Percentiles rank a stretch among this genome's conserved stretches.
Evolutionary conservation across 2,797 vertebrate species (phyloP).

Genomic region (Triplophysa yarkandensis): DNA sequence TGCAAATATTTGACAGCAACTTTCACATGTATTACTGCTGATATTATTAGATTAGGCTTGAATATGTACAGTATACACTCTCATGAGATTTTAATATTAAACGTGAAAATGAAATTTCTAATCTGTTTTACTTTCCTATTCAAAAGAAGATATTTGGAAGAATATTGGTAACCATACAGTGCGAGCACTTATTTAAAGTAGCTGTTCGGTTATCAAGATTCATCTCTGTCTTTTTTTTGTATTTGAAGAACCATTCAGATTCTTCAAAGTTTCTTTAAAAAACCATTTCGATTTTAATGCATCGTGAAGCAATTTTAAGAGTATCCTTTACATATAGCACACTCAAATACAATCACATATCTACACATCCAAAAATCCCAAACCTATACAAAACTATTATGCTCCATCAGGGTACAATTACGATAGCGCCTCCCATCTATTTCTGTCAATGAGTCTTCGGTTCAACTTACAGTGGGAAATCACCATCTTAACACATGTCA

Average conservation of each 20-base stretch:
- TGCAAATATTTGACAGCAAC: not conserved
- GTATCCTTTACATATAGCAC: not conserved
- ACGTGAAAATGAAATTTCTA: too few relatives aligned
- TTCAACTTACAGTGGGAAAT: not conserved
- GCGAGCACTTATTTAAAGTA: too few relatives aligned
- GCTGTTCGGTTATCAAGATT: too few relatives aligned
- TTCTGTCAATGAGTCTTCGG: not conserved
- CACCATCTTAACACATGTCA: not conserved
- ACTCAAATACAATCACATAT: constrained; percentile 26
- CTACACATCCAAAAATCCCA: not conserved
- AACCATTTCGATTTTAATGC: too few relatives aligned
- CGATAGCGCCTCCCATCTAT: not conserved
- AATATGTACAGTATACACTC: not conserved
- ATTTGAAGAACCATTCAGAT: too few relatives aligned
- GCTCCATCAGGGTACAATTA: not conserved
- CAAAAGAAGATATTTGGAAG: too few relatives aligned
- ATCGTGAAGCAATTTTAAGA: too few relatives aligned
- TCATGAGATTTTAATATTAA: too few relatives aligned
- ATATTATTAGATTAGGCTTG: not conserved
- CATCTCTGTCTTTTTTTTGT: too few relatives aligned
- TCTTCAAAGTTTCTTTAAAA: too few relatives aligned
- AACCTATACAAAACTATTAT: not conserved
- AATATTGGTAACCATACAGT: too few relatives aligned
- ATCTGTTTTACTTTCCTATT: too few relatives aligned
- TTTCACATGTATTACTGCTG: not conserved